A percentile compares a stretch with the other conserved stretches of the same genome.
phyloP scores from a whole-genome alignment of 2,888 invertebrate species.

The Luffia ferchaultella region DNA sequence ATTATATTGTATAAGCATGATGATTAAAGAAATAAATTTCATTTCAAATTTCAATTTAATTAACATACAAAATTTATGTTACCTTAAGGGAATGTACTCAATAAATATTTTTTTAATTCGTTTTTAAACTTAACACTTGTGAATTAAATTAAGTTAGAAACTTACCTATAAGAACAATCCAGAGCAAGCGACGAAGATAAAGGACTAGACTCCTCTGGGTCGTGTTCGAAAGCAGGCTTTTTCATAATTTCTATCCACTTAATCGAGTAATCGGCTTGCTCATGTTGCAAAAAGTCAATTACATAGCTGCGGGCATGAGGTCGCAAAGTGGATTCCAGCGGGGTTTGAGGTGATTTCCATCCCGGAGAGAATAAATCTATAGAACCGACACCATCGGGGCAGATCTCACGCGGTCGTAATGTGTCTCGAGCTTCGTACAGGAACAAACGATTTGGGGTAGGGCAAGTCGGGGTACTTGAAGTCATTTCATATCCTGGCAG shows the following conservation, averaged over 20 bases:
- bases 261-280: slow-evolving; percentile 76
- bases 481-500: slow-evolving; percentile 71
- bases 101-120: too few species aligned
- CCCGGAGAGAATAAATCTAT: slow-evolving; percentile 79
- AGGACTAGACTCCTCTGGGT: slow-evolving; percentile 56
- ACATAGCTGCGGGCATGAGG: slow-evolving; percentile 75
- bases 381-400: slow-evolving; percentile 63
- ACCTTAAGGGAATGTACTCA: too few species aligned
- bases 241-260: slow-evolving; percentile 83
- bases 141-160: slow-evolving; percentile 7
- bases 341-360: slow-evolving; percentile 63
- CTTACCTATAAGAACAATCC: slow-evolving; percentile 77
- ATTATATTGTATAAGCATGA: too few species aligned
- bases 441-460: slow-evolving; percentile 74
- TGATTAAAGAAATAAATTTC: too few species aligned
- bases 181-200: slow-evolving; percentile 53
- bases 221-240: slow-evolving; percentile 59
- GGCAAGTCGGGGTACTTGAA: slow-evolving; percentile 60
- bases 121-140: too few species aligned
- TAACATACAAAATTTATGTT: too few species aligned
- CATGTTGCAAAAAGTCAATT: slow-evolving; percentile 77
- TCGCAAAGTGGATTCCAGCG: slow-evolving; percentile 50
- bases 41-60: too few species aligned
- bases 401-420: slow-evolving; percentile 69
- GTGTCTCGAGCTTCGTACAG: slow-evolving; percentile 76